Conservation (phyloP, 2,797 vertebrate species). For the Melanotaenia parkinsoni region DNA sequence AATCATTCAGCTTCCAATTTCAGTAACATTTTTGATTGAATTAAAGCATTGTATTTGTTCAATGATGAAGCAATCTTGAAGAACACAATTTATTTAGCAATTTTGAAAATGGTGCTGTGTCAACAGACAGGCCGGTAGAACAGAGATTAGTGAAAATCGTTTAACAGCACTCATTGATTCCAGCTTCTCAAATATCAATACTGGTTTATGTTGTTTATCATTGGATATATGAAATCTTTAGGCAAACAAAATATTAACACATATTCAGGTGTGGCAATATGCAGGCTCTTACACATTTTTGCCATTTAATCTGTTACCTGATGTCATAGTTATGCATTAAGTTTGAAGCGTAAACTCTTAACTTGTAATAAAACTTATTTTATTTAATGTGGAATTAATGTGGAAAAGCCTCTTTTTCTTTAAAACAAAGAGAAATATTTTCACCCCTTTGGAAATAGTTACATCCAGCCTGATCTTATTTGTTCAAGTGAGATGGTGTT, state of each 20-base stretch:
- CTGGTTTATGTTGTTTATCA: background rate
- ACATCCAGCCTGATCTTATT: background rate
- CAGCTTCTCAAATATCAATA: background rate
- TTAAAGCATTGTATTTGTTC: background rate
- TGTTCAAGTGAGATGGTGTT: constrained; percentile 10
- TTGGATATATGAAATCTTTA: background rate
- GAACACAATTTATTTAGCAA: background rate
- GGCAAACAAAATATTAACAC: background rate
- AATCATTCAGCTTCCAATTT: background rate
- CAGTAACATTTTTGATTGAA: background rate
- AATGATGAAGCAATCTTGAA: background rate
- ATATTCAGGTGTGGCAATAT: background rate
- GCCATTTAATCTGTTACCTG: background rate
- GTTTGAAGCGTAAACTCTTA: background rate
- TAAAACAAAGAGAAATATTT: background rate
- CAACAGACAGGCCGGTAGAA: background rate
- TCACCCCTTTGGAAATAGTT: background rate
- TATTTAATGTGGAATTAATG: background rate
- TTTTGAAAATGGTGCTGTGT: background rate
- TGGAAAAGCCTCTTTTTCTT: background rate
- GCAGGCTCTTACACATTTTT: background rate
- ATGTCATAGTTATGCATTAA: background rate
- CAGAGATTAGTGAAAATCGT: background rate
- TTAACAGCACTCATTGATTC: constrained; percentile 13
- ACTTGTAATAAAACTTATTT: background rate